Evolutionary conservation across 2,113 vertebrate genomes (phyloP).

Genomic region (Mesembrinibis cayennensis): DNA sequence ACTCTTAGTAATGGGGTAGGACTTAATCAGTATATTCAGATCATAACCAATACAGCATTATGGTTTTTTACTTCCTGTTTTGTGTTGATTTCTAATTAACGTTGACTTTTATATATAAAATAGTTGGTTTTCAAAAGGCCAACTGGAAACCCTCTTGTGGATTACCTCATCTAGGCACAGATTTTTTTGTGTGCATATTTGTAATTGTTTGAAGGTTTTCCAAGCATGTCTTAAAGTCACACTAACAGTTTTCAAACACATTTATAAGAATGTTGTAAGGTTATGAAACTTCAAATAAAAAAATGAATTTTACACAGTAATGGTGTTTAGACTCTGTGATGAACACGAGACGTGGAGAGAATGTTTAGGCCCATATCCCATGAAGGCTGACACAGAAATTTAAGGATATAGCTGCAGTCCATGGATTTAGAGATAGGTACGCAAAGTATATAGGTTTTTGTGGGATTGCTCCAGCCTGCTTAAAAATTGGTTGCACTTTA

Average conservation of each 20-base stretch:
- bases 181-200: conserved; percentile 34
- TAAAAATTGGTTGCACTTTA: neutral
- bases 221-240: conserved; percentile 33
- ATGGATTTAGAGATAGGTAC: neutral
- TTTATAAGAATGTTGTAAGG: neutral
- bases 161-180: conserved; percentile 55
- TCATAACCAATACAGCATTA: neutral
- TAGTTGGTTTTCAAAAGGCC: conserved; percentile 43
- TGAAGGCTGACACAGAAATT: neutral
- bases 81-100: conserved; percentile 58
- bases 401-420: neutral
- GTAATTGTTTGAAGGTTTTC: conserved; percentile 58
- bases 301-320: neutral
- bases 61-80: conserved; percentile 7
- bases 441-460: neutral
- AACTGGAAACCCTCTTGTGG: conserved; percentile 54
- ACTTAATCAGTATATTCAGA: neutral
- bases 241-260: neutral
- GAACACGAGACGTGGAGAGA: neutral
- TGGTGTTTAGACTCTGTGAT: neutral
- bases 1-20: neutral
- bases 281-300: neutral
- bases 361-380: neutral
- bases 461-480: neutral
- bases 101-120: conserved; percentile 46